These are phyloP conservation scores for Macroramphosus scolopax DNA, from an alignment of 2,797 vertebrate species.

Conservation along the genomic window DNA sequence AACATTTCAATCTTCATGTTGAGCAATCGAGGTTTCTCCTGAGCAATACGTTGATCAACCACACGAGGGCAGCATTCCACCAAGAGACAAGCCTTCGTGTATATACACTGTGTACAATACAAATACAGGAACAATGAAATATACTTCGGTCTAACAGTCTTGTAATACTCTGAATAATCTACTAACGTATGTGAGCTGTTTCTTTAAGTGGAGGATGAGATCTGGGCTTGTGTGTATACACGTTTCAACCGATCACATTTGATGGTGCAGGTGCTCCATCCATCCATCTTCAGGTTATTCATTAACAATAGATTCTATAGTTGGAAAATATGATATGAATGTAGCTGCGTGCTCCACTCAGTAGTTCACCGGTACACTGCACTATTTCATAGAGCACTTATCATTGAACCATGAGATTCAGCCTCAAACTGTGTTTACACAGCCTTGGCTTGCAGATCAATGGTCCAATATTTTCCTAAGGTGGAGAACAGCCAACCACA, in stretches of 20 bases:
- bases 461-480: conserved; percentile 64
- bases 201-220: too few species aligned
- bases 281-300: conserved; percentile 7
- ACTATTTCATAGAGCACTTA: conserved; percentile 34
- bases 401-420: conserved; percentile 40
- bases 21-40: background rate
- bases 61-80: conserved; percentile 68
- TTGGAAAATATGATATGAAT: conserved; percentile 39
- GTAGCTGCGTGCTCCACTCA: background rate
- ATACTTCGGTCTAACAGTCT: too few species aligned
- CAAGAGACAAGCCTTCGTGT: background rate
- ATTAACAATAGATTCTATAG: conserved; percentile 11
- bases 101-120: too few species aligned
- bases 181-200: too few species aligned
- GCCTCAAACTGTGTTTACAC: conserved; percentile 56
- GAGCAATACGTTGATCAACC: conserved; percentile 33
- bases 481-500: conserved; percentile 41
- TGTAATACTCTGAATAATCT: too few species aligned
- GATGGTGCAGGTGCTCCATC: too few species aligned
- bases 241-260: too few species aligned
- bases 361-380: conserved; percentile 10
- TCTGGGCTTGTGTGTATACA: too few species aligned
- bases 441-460: conserved; percentile 42
- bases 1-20: background rate
- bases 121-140: too few species aligned